Percentiles rank a stretch among this genome's conserved stretches.
Evolutionary conservation across 2,113 vertebrate genomes (phyloP).

Genomic region (Oncorhynchus gorbuscha): DNA sequence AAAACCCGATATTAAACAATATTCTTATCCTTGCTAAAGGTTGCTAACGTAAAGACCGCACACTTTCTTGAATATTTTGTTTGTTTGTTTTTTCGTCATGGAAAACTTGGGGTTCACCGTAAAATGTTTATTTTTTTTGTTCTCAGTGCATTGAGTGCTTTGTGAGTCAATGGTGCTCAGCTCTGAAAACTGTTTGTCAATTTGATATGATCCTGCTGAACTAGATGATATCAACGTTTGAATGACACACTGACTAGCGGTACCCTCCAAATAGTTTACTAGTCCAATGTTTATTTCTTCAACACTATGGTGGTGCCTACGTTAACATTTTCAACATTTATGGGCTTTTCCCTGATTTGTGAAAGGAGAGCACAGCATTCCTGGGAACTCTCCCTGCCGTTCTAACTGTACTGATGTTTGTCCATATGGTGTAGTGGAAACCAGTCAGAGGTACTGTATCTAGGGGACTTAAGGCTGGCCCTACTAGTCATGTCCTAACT

Average conservation of each 20-base stretch:
- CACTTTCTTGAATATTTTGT: constrained; percentile 46
- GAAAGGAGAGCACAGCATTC: background rate
- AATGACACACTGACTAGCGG: background rate
- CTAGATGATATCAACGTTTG: background rate
- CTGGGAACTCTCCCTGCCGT: background rate
- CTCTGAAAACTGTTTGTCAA: background rate
- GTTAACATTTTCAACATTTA: no score
- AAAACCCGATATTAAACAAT: no score
- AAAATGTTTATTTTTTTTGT: constrained; percentile 25
- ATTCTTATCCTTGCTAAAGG: constrained; percentile 18
- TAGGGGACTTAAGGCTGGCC: background rate
- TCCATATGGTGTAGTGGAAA: no score
- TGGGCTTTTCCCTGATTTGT: background rate
- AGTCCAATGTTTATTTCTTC: no score
- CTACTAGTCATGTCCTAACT: constrained; percentile 16
- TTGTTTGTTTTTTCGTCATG: background rate
- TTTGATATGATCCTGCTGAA: background rate
- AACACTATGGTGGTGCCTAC: no score
- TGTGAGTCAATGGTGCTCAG: constrained; percentile 24
- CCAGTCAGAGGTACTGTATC: no score
- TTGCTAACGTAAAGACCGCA: constrained; percentile 44
- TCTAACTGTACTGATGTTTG: background rate
- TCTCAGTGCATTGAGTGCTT: constrained; percentile 29
- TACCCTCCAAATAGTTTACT: no score
- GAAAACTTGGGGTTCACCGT: background rate